Conservation (phyloP, 2,888 invertebrate species). For the Diadegma fenestrale region DNA sequence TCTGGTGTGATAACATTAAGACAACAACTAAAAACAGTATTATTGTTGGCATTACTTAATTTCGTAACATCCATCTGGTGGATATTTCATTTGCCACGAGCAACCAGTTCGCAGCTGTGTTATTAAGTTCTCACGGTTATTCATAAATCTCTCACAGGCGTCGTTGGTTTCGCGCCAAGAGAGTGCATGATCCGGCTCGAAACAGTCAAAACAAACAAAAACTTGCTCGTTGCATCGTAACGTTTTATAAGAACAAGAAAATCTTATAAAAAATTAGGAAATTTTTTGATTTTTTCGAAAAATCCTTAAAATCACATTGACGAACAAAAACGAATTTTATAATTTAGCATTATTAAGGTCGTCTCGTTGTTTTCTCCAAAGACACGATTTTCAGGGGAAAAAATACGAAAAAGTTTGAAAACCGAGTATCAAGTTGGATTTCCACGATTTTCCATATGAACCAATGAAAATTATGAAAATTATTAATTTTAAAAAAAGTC, state of each 20-base stretch:
- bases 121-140: slow-evolving; percentile 65
- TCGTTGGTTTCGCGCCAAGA: slow-evolving; percentile 30
- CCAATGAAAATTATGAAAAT: too few relatives aligned
- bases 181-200: not conserved
- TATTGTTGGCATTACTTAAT: slow-evolving; percentile 41
- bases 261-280: not conserved
- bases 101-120: slow-evolving; percentile 55
- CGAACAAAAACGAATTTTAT: too few relatives aligned
- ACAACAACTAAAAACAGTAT: slow-evolving; percentile 14
- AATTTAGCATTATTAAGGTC: too few relatives aligned
- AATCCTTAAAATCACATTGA: too few relatives aligned
- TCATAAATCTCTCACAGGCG: slow-evolving; percentile 54
- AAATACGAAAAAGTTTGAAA: too few relatives aligned
- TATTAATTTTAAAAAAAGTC: too few relatives aligned
- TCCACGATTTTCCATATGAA: too few relatives aligned
- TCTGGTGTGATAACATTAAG: slow-evolving; percentile 35
- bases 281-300: not conserved
- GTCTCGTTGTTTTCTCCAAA: too few relatives aligned
- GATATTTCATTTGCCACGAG: slow-evolving; percentile 50
- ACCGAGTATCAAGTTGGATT: too few relatives aligned
- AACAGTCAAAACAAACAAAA: not conserved
- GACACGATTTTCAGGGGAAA: too few relatives aligned
- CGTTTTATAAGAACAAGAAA: not conserved
- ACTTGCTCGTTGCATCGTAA: not conserved
- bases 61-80: slow-evolving; percentile 42